phyloP scores from a whole-genome alignment of 2,888 invertebrate species.

The Germaria angustata region DNA sequence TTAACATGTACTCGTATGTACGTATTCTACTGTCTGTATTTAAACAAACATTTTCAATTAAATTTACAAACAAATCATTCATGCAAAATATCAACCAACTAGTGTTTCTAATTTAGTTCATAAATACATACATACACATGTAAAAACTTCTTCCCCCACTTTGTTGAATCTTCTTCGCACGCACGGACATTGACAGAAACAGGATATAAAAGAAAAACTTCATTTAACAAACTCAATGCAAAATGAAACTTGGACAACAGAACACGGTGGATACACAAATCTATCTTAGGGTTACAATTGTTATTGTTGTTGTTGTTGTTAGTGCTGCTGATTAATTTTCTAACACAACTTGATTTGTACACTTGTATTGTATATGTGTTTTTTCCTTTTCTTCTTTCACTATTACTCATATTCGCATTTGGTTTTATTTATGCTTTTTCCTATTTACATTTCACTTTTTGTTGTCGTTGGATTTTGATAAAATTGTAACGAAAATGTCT shows the following conservation, averaged over 20 bases:
- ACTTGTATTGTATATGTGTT: neutral
- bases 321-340: constrained; percentile 70
- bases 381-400: neutral
- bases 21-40: neutral
- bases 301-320: constrained; percentile 37
- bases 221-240: constrained; percentile 48
- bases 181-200: constrained; percentile 14
- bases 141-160: constrained; percentile 5
- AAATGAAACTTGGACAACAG: constrained; percentile 30
- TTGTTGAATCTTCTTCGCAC: neutral
- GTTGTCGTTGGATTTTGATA: constrained; percentile 23
- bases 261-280: constrained; percentile 31
- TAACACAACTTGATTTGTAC: constrained; percentile 65
- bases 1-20: neutral
- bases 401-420: constrained; percentile 52
- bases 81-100: constrained; percentile 53
- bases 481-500: constrained; percentile 58
- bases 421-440: constrained; percentile 43
- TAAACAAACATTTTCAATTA: constrained; percentile 60
- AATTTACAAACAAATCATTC: constrained; percentile 65
- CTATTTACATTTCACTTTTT: constrained; percentile 45
- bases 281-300: constrained; percentile 54
- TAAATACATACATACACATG: neutral
- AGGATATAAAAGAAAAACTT: constrained; percentile 40
- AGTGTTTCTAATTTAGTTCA: neutral